These are phyloP conservation scores for Drosophila cognata DNA, from an alignment of 2,888 invertebrate species.

Conservation along the genomic window DNA sequence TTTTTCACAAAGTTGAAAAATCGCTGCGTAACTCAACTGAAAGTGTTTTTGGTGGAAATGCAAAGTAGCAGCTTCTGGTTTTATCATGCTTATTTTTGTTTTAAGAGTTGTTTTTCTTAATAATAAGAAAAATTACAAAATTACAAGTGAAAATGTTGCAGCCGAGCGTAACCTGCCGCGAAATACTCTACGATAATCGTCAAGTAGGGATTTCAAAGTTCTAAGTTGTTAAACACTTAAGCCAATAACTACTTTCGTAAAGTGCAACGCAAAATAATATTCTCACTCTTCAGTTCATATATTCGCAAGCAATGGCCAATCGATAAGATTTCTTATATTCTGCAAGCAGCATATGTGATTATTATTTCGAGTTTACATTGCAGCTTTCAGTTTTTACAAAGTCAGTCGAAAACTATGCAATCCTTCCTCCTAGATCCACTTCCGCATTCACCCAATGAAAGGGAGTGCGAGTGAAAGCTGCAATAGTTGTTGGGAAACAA, in stretches of 20 bases:
- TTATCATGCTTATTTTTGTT: not conserved
- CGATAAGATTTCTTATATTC: conserved; percentile 11
- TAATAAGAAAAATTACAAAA: not conserved
- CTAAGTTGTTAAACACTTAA: not conserved
- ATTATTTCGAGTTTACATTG: conserved; percentile 38
- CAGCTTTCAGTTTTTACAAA: conserved; percentile 16
- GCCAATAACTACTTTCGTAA: not conserved
- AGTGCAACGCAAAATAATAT: not conserved
- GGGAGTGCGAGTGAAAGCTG: conserved; percentile 49
- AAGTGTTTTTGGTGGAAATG: not conserved
- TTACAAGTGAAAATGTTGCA: no score
- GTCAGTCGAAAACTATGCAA: conserved; percentile 52
- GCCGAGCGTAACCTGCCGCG: no score
- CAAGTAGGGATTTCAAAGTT: not conserved
- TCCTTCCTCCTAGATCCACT: not conserved
- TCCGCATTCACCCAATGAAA: conserved; percentile 3
- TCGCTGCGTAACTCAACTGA: not conserved
- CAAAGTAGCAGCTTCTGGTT: not conserved
- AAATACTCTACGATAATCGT: not conserved
- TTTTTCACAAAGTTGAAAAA: not conserved
- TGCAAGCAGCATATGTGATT: conserved; percentile 36
- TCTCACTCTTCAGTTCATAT: not conserved
- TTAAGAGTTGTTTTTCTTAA: not conserved
- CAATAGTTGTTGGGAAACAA: conserved; percentile 38
- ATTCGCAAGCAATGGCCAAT: not conserved